These are phyloP conservation scores for Megalopta genalis DNA, from an alignment of 1,140 invertebrate genomes.

Conservation along the genomic window DNA sequence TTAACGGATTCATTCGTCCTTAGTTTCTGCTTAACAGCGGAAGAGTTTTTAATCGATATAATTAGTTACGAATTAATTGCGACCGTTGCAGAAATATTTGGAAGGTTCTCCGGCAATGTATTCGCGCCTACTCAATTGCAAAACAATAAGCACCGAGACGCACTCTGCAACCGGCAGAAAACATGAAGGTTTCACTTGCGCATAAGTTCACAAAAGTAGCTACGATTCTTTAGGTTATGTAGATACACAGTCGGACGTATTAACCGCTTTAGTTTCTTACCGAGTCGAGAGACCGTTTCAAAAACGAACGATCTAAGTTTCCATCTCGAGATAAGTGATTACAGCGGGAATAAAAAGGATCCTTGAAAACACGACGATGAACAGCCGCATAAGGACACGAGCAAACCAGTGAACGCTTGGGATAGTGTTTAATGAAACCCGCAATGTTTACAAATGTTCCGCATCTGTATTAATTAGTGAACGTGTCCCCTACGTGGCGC, in stretches of 20 bases:
- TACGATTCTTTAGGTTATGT: background rate
- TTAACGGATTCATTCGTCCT: background rate
- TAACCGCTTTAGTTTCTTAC: background rate
- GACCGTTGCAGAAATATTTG: background rate
- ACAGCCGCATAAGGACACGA: background rate
- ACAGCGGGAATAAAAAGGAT: constrained; percentile 9
- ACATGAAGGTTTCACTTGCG: background rate
- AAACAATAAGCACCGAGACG: background rate
- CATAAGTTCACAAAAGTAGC: background rate
- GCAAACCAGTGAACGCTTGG: background rate
- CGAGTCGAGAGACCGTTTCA: background rate
- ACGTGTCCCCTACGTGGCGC: background rate
- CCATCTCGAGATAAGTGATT: background rate
- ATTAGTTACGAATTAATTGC: background rate
- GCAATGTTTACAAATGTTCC: constrained; percentile 2
- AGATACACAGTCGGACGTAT: background rate
- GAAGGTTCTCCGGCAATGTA: background rate
- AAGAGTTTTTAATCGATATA: background rate
- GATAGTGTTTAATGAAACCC: background rate
- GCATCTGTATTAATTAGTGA: background rate
- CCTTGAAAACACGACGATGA: background rate
- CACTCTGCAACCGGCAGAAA: background rate
- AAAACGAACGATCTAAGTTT: background rate
- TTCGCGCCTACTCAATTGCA: background rate
- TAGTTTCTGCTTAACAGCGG: no score